These are phyloP conservation scores for Rhaphigaster nebulosa DNA, from an alignment of 2,888 invertebrate species.

Conservation along the genomic window DNA sequence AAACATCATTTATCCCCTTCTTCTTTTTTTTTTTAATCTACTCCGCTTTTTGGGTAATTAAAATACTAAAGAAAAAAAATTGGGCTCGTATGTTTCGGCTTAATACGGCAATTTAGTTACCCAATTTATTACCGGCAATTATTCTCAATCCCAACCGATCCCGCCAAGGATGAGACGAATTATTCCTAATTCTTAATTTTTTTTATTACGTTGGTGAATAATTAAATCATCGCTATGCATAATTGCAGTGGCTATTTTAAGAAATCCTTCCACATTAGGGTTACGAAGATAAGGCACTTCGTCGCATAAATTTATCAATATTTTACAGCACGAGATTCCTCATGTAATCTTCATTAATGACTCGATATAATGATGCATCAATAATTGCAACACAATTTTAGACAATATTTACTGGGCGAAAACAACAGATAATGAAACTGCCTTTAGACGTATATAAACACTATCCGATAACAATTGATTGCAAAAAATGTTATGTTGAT, in stretches of 20 bases:
- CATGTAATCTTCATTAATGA: background rate
- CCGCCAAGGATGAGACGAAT: background rate
- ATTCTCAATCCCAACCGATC: background rate
- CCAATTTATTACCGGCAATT: background rate
- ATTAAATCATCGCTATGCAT: background rate
- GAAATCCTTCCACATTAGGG: background rate
- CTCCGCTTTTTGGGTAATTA: constrained; percentile 36
- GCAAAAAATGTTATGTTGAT: no score
- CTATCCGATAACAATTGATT: no score
- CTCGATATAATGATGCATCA: background rate
- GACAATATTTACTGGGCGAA: background rate
- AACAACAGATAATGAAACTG: background rate
- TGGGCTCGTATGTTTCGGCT: constrained; percentile 18
- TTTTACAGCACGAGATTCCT: background rate
- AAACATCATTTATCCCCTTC: constrained; percentile 28
- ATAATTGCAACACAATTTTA: background rate
- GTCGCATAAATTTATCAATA: background rate
- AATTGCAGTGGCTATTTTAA: background rate
- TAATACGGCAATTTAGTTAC: constrained; percentile 12
- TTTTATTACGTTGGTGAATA: background rate
- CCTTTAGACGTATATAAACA: no score
- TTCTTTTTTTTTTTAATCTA: background rate
- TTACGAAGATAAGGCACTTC: background rate
- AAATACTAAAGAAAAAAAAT: constrained; percentile 30
- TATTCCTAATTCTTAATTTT: background rate